Conservation (phyloP, 1,140 invertebrate genomes). For the Holotrichia oblita region DNA sequence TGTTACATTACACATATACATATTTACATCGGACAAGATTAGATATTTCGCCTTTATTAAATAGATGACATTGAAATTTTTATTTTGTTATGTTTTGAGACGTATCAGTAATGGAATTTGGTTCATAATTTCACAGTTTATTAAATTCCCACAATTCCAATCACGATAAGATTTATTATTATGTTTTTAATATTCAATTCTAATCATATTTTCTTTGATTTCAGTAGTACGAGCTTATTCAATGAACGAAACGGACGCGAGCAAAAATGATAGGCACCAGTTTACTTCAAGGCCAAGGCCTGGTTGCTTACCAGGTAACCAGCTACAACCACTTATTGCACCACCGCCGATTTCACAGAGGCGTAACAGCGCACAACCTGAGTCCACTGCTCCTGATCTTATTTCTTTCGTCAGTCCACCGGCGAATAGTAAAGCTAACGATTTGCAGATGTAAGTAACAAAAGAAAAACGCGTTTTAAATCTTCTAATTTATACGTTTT, state of each 20-base stretch:
- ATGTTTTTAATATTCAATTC: neutral
- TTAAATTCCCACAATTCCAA: too few species aligned
- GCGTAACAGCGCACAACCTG: constrained; percentile 65
- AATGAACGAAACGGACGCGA: constrained; percentile 58
- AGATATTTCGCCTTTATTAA: too few species aligned
- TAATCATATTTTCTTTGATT: neutral
- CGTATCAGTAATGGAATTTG: too few species aligned
- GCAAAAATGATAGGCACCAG: constrained; percentile 51
- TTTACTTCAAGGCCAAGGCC: constrained; percentile 56
- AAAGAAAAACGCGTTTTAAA: neutral
- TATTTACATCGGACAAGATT: too few species aligned
- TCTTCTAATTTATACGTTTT: neutral
- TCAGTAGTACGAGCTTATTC: constrained; percentile 56
- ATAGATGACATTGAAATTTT: too few species aligned
- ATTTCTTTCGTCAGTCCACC: constrained; percentile 79
- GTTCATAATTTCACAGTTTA: too few species aligned
- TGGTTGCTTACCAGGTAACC: constrained; percentile 48
- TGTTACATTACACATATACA: too few species aligned
- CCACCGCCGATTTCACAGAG: constrained; percentile 64
- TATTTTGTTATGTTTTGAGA: too few species aligned
- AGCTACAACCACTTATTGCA: constrained; percentile 61
- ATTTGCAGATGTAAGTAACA: constrained; percentile 27
- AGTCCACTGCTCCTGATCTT: constrained; percentile 69
- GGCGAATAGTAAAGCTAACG: constrained; percentile 49
- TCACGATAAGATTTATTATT: too few species aligned